These are phyloP conservation scores for Gymnogyps californianus DNA, from an alignment of 2,113 vertebrate genomes.

Conservation along the genomic window DNA sequence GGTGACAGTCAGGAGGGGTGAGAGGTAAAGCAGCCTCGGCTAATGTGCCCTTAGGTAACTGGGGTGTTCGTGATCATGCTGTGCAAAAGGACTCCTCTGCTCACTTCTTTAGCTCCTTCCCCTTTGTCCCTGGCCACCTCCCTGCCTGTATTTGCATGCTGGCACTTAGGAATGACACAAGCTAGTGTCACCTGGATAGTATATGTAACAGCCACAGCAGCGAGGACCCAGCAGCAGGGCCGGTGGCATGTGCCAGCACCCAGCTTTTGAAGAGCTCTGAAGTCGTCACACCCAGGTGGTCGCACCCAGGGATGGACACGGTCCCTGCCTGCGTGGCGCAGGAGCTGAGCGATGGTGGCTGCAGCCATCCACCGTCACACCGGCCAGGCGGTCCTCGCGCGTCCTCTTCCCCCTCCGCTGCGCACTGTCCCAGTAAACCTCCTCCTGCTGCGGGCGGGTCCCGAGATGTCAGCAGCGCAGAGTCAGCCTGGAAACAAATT, in stretches of 20 bases:
- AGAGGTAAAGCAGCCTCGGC: slow-evolving; percentile 30
- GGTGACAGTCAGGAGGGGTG: slow-evolving; percentile 41
- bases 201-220: not conserved
- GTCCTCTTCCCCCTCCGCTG: rapidly evolving
- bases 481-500: not conserved
- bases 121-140: not conserved
- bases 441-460: rapidly evolving
- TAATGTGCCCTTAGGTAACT: slow-evolving; percentile 14
- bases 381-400: rapidly evolving
- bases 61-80: slow-evolving; percentile 28
- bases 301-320: not conserved
- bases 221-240: not conserved
- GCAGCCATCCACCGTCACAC: not conserved
- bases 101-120: not conserved
- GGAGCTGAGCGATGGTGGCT: not conserved
- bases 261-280: not conserved
- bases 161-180: not conserved
- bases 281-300: not conserved
- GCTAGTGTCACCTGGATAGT: not conserved
- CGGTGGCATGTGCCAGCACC: not conserved
- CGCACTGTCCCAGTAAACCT: not conserved
- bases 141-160: not conserved
- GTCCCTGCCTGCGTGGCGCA: rapidly evolving
- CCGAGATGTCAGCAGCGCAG: not conserved
- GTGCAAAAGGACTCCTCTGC: not conserved